Evolutionary conservation across 2,113 vertebrate genomes (phyloP).

Genomic region (Ptyas mucosa): DNA sequence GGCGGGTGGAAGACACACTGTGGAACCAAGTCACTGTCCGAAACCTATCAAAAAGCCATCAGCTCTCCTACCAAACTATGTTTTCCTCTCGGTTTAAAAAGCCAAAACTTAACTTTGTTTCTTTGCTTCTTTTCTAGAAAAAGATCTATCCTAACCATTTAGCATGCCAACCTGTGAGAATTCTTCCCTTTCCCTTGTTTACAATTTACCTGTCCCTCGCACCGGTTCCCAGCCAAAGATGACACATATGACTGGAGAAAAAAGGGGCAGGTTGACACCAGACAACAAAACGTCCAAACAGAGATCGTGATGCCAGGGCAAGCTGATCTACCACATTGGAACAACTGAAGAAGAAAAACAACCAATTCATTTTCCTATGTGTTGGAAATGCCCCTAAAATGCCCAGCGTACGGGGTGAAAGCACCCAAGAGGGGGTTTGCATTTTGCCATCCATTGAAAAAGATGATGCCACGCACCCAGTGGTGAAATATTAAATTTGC

Average conservation of each 20-base stretch:
- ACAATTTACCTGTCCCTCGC: not conserved
- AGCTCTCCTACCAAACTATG: not conserved
- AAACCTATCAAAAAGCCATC: not conserved
- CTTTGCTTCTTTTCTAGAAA: not conserved
- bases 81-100: not conserved
- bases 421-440: not conserved
- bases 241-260: not conserved
- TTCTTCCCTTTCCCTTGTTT: not conserved
- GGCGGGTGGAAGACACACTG: not conserved
- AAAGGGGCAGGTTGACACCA: not conserved
- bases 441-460: not conserved
- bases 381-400: not conserved
- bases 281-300: not conserved
- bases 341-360: not conserved
- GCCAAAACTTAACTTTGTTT: not conserved
- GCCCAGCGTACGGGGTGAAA: too few relatives aligned
- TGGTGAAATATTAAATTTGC: too few relatives aligned
- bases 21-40: not conserved
- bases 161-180: not conserved
- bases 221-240: conserved; percentile 2
- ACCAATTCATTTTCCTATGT: not conserved
- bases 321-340: not conserved
- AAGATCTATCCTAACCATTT: not conserved
- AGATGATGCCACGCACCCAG: not conserved
- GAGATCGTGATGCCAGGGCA: not conserved